phyloP scores from a whole-genome alignment of 2,113 vertebrate genomes.

The Actinemys pallida region DNA sequence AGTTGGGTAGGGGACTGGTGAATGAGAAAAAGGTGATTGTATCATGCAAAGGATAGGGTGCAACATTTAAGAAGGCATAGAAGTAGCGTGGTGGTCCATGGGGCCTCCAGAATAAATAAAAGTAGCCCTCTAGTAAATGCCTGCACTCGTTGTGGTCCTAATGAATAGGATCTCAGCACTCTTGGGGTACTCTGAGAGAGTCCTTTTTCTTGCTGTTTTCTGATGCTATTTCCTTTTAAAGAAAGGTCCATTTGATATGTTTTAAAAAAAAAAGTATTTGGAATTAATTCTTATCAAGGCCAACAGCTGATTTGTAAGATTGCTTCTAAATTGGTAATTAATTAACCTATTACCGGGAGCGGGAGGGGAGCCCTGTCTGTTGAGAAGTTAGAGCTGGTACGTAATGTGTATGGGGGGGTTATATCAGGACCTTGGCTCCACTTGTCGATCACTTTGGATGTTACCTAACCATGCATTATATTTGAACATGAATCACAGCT shows the following conservation, averaged over 20 bases:
- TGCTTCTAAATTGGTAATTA: constrained; percentile 73
- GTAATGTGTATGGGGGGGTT: constrained; percentile 58
- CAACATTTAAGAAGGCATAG: background rate
- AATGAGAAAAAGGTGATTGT: constrained; percentile 44
- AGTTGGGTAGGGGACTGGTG: background rate
- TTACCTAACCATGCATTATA: constrained; percentile 75
- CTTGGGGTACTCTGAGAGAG: background rate
- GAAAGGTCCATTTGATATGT: constrained; percentile 66
- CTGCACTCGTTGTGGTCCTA: background rate
- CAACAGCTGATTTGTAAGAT: constrained; percentile 74
- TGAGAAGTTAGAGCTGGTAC: constrained; percentile 62
- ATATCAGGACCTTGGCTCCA: constrained; percentile 59
- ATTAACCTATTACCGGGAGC: constrained; percentile 71
- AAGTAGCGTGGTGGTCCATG: background rate
- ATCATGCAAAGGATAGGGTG: background rate
- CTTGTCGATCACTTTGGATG: constrained; percentile 67
- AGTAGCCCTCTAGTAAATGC: constrained; percentile 44
- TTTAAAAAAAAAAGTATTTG: constrained; percentile 65
- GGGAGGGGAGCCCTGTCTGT: constrained; percentile 56
- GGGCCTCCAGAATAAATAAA: constrained; percentile 60
- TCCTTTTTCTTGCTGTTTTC: constrained; percentile 32
- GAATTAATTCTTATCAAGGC: constrained; percentile 73
- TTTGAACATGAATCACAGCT: constrained; percentile 69
- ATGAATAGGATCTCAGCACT: constrained; percentile 49
- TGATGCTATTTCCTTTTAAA: constrained; percentile 64